Evolutionary conservation across 1,140 invertebrate species (phyloP), one percentile per base, ranked within the genome.

Genomic region (Heliconius eleuchia): DNA sequence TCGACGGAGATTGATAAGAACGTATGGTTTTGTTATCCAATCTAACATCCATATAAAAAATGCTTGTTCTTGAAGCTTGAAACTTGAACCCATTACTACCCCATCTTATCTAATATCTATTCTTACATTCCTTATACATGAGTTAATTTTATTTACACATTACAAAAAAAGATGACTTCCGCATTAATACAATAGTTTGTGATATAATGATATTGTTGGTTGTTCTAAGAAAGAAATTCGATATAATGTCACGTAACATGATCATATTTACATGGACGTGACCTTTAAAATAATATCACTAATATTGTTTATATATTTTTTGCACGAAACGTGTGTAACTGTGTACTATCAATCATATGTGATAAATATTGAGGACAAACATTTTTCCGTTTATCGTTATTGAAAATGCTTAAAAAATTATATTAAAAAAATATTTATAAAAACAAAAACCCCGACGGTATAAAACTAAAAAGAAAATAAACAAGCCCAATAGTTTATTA

Each of bases 271-370:
- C 72, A 11, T 16, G 42, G 42, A 78, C 77, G 77, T 78, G 77
- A 66, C 77, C 42, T 42, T 66, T 9, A 55, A 57, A 46, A 39
- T 70, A 78, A 74, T 78, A 77, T 30, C 42, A 30, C 46, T 73
- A 34, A 72, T 72, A 71, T 78, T 78, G 77, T 78, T 78, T 78
- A 78, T 60, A 73, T 73, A 60, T 73, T 71, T 78, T 37, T 55
- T 70, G 50, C 13, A 73, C 39, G 71, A 73, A 78, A 77, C 76
- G 76, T 77, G 76, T 72, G 37, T 18, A 71, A 18, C 55, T 13
- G 8, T n/a, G 27, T 23, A 66, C 27, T 30, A 30, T 27, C 19
- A 66, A n/a, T 57, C 9, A 1, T 23, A n/a, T 55, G 13, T 66
- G 13, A 66, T 66, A 66, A 60, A 66, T 27, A 66, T 66, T 66